Base-by-base conservation (phyloP, 2,113 vertebrate species). In the Pungitius pungitius region DNA sequence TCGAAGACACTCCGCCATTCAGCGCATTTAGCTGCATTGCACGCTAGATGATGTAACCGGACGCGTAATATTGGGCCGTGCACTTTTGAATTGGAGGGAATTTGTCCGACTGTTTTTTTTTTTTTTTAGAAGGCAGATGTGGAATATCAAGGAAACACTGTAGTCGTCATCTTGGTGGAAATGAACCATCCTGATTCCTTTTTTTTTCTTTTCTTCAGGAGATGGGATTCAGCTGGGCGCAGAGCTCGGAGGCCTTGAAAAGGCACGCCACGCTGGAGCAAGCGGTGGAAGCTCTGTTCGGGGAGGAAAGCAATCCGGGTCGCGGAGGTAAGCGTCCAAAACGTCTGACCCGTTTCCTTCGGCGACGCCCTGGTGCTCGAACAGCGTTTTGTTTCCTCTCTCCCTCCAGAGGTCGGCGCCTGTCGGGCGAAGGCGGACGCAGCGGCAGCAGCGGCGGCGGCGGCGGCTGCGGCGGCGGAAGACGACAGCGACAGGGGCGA, bases 181-280 rank as follows among this genome's bases (percentile, higher is more conserved):
- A n/a, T n/a, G n/a, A n/a, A n/a, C n/a, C n/a, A n/a, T n/a, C n/a
- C n/a, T n/a, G n/a, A n/a, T n/a, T n/a, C n/a, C n/a, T n/a, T n/a
- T n/a, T n/a, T n/a, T n/a, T n/a, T n/a, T n/a, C n/a, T n/a, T 43
- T 43, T 1, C 7, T 43, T 43, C 1, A 43, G 94, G 92, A 94
- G 79, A 91, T 93, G 90, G 94, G 94, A 5, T 94, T 94, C 77
- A 80, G 65, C 43, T 87, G 87, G 88, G 78, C 78, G 3, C 85
- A 94, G 78, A 91, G 93, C 87, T 75, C 72, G 0, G 90, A 92
- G 56, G 91, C 92, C 11, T 75, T 94, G 57, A 92, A 91, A 60
- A 72, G 80, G 43, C 85, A 94, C 51, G 55, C 71, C 30, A 87
- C 85, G 0, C 30, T 95, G 56, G 91, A 94, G 77, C 90, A 89